These are phyloP conservation scores for Pseudopipra pipra DNA, from an alignment of 2,113 vertebrate genomes.

Conservation along the genomic window DNA sequence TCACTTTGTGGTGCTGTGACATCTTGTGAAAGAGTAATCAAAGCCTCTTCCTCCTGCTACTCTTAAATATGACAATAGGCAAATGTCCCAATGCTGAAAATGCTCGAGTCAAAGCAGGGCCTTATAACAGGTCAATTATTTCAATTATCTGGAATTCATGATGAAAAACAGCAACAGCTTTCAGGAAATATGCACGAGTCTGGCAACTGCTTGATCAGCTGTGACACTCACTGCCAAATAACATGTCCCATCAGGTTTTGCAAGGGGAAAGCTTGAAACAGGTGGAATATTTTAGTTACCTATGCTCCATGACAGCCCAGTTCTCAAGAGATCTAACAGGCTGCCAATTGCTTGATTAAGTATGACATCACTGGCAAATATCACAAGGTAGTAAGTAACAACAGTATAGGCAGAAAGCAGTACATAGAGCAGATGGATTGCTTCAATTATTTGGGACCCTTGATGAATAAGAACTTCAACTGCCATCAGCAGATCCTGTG, in stretches of 20 bases:
- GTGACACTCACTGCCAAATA: slow-evolving; percentile 38
- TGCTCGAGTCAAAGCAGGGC: neutral
- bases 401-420: neutral
- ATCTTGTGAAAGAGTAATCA: slow-evolving; percentile 38
- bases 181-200: slow-evolving; percentile 27
- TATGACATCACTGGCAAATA: slow-evolving; percentile 41
- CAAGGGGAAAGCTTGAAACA: neutral
- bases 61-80: slow-evolving; percentile 12
- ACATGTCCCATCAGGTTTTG: neutral
- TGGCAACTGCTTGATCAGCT: slow-evolving; percentile 10
- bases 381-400: neutral
- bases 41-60: neutral
- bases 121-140: slow-evolving; percentile 56
- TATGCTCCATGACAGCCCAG: neutral
- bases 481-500: slow-evolving; percentile 43
- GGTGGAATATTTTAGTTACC: slow-evolving; percentile 5
- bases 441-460: slow-evolving; percentile 46
- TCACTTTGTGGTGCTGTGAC: neutral
- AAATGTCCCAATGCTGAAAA: slow-evolving; percentile 14
- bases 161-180: slow-evolving; percentile 52
- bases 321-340: neutral
- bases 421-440: slow-evolving; percentile 6
- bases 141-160: slow-evolving; percentile 53
- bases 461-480: slow-evolving; percentile 35
- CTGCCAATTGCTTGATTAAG: neutral